Conservation (phyloP, 2,113 vertebrate species). For the Hippocampus abdominalis region DNA sequence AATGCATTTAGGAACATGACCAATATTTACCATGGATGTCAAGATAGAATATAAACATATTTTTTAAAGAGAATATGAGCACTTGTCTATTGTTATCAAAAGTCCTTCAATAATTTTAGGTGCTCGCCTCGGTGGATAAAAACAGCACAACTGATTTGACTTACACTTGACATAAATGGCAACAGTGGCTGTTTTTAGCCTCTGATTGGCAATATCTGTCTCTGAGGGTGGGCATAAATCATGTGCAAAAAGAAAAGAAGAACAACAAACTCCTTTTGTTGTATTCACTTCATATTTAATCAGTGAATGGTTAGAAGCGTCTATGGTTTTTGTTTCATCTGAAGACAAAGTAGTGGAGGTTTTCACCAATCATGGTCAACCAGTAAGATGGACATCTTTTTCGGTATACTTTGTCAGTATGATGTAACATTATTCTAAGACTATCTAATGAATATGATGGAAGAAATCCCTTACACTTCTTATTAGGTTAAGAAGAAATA, state of each 20-base stretch:
- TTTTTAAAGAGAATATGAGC: too few species aligned
- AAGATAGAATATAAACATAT: constrained; percentile 1
- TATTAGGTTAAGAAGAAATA: constrained; percentile 14
- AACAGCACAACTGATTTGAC: constrained; percentile 30
- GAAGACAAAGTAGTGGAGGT: neutral
- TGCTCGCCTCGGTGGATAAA: neutral
- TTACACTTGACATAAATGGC: constrained; percentile 12
- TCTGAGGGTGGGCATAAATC: constrained; percentile 39
- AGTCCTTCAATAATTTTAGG: neutral
- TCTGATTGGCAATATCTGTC: neutral
- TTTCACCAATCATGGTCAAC: neutral
- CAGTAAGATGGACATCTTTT: neutral
- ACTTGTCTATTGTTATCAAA: neutral
- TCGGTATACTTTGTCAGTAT: neutral
- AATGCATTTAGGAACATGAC: constrained; percentile 14
- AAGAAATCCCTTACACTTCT: neutral
- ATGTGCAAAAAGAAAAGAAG: constrained; percentile 37
- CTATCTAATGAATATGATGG: neutral
- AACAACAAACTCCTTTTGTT: constrained; percentile 12
- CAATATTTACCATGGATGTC: constrained; percentile 31
- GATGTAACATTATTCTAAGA: constrained; percentile 4
- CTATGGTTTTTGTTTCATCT: neutral
- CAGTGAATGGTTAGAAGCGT: neutral
- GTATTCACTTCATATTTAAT: constrained; percentile 30
- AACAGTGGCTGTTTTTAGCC: constrained; percentile 8